Base-by-base conservation (phyloP, 2,888 invertebrate species). In the Chorisops tibialis region DNA sequence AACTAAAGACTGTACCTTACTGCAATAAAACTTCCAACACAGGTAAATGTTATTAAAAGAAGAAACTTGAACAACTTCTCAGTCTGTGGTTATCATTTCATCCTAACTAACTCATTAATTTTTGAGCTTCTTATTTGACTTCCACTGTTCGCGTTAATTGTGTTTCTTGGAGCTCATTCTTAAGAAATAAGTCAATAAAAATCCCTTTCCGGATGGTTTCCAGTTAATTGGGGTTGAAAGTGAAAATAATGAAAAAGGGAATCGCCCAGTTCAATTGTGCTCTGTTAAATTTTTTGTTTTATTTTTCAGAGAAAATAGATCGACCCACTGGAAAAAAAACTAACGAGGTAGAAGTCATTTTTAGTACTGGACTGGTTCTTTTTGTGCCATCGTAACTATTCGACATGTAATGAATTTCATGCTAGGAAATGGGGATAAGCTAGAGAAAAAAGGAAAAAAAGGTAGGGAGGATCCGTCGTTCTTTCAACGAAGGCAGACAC, bases 401-500 rank as follows among this genome's bases (percentile, higher is more conserved):
- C 43, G 61, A 38, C 21, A 47, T 41, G 56, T 61, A 60, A 61
- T 51, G 43, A 56, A 61, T 56, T 61, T 50, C 47, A 35, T 39
- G 51, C 52, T 18, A 12, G 18, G n/a, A 21, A 30, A 37, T 2
- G 1, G 37, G 22, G 37, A 59, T 48, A 47, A 37, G 19, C 45
- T 37, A 9, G 9, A 48, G 24, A 6, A 38, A 48, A 14, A 14
- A 38, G 35, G 11, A 37, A 35, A 48, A 43, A 59, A 38, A n/a
- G n/a, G n/a, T 30, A 37, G 38, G 19, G 59, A 48, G 37, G 35
- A 35, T 35, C 45, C 16, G 19, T 39, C 2, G 22, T 19, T 11
- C 38, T n/a, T 48, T 43, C 12, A 35, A 35, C 19, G 11, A 1
- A 35, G 62, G 64, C 63, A 68, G 69, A 68, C 75, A 74, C 74